A percentile compares a stretch with the other conserved stretches of the same genome.
phyloP scores from a whole-genome alignment of 1,140 invertebrate species.

The Pectinophora gossypiella region DNA sequence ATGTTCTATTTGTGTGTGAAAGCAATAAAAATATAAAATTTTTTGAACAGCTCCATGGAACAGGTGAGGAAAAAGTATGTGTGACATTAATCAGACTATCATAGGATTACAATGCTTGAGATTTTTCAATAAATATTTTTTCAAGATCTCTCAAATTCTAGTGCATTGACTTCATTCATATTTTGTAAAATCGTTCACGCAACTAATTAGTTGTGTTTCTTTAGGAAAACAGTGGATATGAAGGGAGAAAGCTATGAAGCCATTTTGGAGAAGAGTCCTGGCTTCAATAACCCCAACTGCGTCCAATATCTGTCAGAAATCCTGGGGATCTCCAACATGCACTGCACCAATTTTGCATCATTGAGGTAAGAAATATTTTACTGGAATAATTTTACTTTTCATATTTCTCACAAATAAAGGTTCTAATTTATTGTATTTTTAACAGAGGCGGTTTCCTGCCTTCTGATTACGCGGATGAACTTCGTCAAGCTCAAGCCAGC shows the following conservation, averaged over 20 bases:
- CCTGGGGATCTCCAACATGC: conserved; percentile 82
- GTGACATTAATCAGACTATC: conserved; percentile 57
- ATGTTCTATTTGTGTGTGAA: conserved; percentile 70
- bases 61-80: conserved; percentile 70
- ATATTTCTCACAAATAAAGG: conserved; percentile 14
- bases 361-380: conserved; percentile 79
- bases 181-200: conserved; percentile 10
- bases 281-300: conserved; percentile 94
- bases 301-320: conserved; percentile 85
- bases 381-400: too few species aligned
- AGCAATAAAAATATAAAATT: conserved; percentile 69
- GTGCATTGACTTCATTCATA: conserved; percentile 33
- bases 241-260: conserved; percentile 89
- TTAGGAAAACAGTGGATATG: conserved; percentile 86
- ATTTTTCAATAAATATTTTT: neutral
- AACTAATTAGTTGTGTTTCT: conserved; percentile 51
- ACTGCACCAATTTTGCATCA: conserved; percentile 84
- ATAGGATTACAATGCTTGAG: conserved; percentile 45
- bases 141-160: conserved; percentile 18
- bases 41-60: conserved; percentile 72
- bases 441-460: conserved; percentile 84
- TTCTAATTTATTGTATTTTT: conserved; percentile 10
- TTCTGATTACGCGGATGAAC: conserved; percentile 87
- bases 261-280: conserved; percentile 87
- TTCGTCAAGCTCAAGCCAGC: conserved; percentile 91